A percentile compares a stretch with the other conserved stretches of the same genome.
Conservation (phyloP, 2,113 vertebrate species). For the Platichthys flesus region DNA sequence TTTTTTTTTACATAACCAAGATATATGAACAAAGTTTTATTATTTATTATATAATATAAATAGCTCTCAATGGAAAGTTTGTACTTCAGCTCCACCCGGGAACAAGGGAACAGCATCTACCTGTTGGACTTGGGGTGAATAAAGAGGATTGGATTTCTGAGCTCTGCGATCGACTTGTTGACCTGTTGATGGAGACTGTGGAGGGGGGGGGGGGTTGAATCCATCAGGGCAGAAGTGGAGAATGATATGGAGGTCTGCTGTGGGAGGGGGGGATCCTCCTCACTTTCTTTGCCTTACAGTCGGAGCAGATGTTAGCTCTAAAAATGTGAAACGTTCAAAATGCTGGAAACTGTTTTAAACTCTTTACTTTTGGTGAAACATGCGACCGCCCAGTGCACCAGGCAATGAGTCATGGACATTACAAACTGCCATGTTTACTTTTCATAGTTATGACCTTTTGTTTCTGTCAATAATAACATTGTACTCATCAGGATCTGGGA, state of each 20-base stretch:
- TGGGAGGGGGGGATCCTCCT: background rate
- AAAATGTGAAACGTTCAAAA: slow-evolving; percentile 63
- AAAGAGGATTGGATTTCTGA: slow-evolving; percentile 6
- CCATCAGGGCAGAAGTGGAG: background rate
- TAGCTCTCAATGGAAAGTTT: slow-evolving; percentile 45
- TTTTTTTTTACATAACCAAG: slow-evolving; percentile 56
- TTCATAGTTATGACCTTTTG: background rate
- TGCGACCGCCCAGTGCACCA: background rate
- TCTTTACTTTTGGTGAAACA: background rate
- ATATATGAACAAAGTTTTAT: slow-evolving; percentile 79
- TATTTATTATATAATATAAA: slow-evolving; percentile 85
- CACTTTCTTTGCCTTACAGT: background rate
- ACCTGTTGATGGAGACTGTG: background rate
- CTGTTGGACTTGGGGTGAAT: background rate
- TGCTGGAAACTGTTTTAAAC: slow-evolving; percentile 51
- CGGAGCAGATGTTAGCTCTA: slow-evolving; percentile 6
- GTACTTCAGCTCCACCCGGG: slow-evolving; percentile 16
- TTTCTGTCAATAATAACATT: background rate
- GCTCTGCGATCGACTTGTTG: background rate
- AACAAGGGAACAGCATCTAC: slow-evolving; percentile 36
- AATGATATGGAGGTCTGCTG: background rate
- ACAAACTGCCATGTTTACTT: background rate
- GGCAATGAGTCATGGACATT: too few species aligned
- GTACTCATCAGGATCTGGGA: background rate
- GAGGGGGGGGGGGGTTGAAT: background rate